These are phyloP conservation scores for Fragum sueziense DNA, from an alignment of 2,888 invertebrate species.

Conservation along the genomic window DNA sequence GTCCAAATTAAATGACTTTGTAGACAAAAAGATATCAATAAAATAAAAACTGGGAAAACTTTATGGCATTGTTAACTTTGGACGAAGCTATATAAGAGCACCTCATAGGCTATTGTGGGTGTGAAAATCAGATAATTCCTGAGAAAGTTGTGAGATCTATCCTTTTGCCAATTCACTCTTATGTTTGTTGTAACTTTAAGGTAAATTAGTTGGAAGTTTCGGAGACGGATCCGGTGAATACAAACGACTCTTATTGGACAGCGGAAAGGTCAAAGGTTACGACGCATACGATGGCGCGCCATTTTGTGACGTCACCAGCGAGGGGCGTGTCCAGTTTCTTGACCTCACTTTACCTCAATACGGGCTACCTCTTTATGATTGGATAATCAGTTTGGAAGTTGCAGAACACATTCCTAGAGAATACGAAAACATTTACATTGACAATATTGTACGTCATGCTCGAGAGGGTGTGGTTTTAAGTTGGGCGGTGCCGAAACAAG, in stretches of 20 bases:
- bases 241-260: conserved; percentile 56
- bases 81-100: too few species aligned
- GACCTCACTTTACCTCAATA: conserved; percentile 66
- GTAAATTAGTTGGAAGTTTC: conserved; percentile 60
- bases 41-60: too few species aligned
- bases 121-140: too few species aligned
- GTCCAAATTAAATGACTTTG: too few species aligned
- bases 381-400: conserved; percentile 65
- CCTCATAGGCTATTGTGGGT: too few species aligned
- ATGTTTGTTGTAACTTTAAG: conserved; percentile 37
- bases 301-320: conserved; percentile 55
- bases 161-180: too few species aligned
- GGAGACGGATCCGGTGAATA: conserved; percentile 65
- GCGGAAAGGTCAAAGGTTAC: conserved; percentile 43
- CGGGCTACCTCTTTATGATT: conserved; percentile 65
- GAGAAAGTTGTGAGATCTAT: too few species aligned
- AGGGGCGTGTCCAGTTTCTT: conserved; percentile 60
- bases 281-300: conserved; percentile 63
- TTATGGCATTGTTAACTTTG: too few species aligned
- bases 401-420: conserved; percentile 61
- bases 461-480: conserved; percentile 60
- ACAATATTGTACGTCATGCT: conserved; percentile 61
- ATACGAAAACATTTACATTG: conserved; percentile 52
- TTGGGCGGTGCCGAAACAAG: conserved; percentile 59
- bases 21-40: too few species aligned